Base-by-base conservation (phyloP, 35 echinoderm and acorn worm genomes). In the Chiridota heheva region DNA sequence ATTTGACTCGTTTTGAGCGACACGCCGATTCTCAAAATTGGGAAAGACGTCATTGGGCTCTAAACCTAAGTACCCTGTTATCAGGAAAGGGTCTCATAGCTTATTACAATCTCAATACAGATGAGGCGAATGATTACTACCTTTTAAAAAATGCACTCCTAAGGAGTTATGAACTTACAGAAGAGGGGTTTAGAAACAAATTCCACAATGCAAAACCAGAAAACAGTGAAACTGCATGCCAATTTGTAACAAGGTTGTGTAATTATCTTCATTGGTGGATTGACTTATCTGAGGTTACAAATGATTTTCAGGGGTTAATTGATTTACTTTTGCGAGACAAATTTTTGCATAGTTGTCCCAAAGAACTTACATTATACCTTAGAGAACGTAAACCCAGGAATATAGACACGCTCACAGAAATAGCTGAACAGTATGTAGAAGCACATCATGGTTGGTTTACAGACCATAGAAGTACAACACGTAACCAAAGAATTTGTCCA, bases 371-470 rank as follows among this genome's bases (percentile, higher is more conserved):
- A 36, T 34, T 83, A 37, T 83, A 49, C 72, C 32, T 83, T 28
- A 70, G 35, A 38, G 81, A 83, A 71, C 37, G 40, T 1, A 28
- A 70, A 33, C 81, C 42, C 0, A 53, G n/a, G 4, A 71, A 55
- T 53, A 39, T 70, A 2, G 64, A 83, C 8, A 36, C 48, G 2
- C 27, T 83, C 12, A 34, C 65, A 26, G 53, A 36, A 56, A 47
- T 83, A 12, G 58, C 68, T 15, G 83, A 86, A 44, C 68, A 68
- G 13, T 86, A 70, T 69, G 56, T 83, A 13, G 81, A 83, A 34
- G 81, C 63, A 24, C 81, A 70, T 29, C 29, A 40, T 30, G 55
- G 76, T 39, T 80, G 76, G 76, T 80, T 29, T 3, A 35, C 18
- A 48, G n/a, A 48, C 28, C 27, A 3, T 48, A 76, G 44, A 32